Conservation (phyloP, 2,797 vertebrate species). For the Dipus sagitta region DNA sequence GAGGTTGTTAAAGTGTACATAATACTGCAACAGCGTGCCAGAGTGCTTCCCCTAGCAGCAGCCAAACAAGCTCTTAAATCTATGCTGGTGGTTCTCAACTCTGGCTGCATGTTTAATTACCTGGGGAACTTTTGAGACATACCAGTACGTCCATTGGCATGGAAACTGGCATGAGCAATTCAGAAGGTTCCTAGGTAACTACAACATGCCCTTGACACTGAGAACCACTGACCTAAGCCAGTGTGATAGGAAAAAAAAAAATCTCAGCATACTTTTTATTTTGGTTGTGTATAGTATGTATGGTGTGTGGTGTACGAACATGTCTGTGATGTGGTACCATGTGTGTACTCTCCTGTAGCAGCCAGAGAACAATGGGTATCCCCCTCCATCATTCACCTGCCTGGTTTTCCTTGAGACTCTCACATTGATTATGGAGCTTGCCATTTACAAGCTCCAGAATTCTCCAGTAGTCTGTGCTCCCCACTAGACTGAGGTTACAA, state of each 20-base stretch:
- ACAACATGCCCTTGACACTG: neutral
- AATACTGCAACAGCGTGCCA: neutral
- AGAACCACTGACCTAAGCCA: neutral
- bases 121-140: neutral
- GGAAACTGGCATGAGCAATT: neutral
- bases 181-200: neutral
- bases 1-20: neutral
- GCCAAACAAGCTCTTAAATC: slow-evolving; percentile 10
- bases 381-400: too few relatives aligned
- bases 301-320: too few relatives aligned
- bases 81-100: neutral
- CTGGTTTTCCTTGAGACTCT: too few relatives aligned
- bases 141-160: neutral
- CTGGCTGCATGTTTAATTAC: neutral
- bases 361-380: too few relatives aligned
- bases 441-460: too few relatives aligned
- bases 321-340: too few relatives aligned
- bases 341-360: too few relatives aligned
- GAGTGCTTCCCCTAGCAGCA: neutral
- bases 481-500: too few relatives aligned
- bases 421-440: too few relatives aligned
- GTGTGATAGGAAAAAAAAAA: slow-evolving; percentile 9
- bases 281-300: too few relatives aligned
- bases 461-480: too few relatives aligned
- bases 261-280: neutral